Evolutionary conservation across 2,888 invertebrate genomes (phyloP).

Genomic region (Leucozona laternaria): DNA sequence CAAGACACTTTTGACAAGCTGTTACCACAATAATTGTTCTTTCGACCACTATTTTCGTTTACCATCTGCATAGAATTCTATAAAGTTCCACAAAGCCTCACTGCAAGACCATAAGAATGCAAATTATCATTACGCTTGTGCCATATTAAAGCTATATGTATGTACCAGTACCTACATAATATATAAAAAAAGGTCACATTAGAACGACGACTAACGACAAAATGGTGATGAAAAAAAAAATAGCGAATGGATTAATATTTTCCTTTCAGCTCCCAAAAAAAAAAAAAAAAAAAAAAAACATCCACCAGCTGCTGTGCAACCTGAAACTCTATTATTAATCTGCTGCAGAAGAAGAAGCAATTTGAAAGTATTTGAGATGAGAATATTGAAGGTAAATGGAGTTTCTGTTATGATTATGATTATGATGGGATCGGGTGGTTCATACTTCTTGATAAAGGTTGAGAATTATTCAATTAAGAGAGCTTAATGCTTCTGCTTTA

Average conservation of each 20-base stretch:
- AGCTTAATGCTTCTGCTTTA: background rate
- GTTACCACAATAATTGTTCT: conserved; percentile 2
- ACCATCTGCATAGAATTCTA: background rate
- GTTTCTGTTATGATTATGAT: background rate
- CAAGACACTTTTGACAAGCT: conserved; percentile 15
- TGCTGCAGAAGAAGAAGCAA: background rate
- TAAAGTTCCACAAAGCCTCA: background rate
- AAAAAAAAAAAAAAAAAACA: background rate
- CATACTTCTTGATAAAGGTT: background rate
- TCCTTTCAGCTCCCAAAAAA: background rate
- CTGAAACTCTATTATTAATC: conserved; percentile 10
- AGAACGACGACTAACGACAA: conserved; percentile 16
- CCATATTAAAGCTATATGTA: background rate
- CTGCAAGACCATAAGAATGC: conserved; percentile 8
- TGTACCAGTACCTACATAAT: too few species aligned
- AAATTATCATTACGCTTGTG: conserved; percentile 6
- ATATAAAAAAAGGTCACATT: conserved; percentile 11
- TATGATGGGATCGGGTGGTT: background rate
- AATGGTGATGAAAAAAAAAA: background rate
- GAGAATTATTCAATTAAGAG: conserved; percentile 3
- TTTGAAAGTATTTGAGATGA: conserved; percentile 14
- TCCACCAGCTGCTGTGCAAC: conserved; percentile 14
- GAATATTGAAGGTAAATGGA: conserved; percentile 13
- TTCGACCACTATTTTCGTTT: conserved; percentile 6
- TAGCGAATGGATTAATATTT: conserved; percentile 1